Percentiles rank a stretch among this genome's conserved stretches.
These are phyloP conservation scores for Plebejus anna DNA, from an alignment of 2,888 invertebrate genomes.

Conservation along the genomic window DNA sequence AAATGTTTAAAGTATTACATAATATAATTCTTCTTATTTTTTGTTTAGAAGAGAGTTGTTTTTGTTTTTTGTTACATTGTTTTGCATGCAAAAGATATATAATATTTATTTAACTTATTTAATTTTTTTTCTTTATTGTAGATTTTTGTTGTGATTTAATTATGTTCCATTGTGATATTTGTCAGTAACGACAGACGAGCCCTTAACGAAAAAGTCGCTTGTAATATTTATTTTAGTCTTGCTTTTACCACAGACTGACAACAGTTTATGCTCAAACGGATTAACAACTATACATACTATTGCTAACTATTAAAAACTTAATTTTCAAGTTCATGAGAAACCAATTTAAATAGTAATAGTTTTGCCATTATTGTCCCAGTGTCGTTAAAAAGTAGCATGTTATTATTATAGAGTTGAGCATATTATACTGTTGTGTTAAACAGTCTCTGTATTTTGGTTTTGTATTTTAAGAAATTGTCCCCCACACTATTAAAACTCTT, in stretches of 20 bases:
- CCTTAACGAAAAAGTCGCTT: constrained; percentile 8
- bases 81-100: constrained; percentile 2
- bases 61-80: constrained; percentile 21
- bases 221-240: constrained; percentile 7
- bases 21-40: constrained; percentile 36
- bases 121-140: constrained; percentile 21
- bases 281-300: not conserved
- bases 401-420: not conserved
- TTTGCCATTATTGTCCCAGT: not conserved
- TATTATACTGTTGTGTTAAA: not conserved
- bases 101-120: constrained; percentile 22
- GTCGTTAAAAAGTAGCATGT: not conserved
- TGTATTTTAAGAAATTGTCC: not conserved
- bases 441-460: not conserved
- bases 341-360: not conserved
- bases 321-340: not conserved
- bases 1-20: constrained; percentile 31
- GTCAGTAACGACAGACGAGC: not conserved
- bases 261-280: not conserved
- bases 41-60: constrained; percentile 31
- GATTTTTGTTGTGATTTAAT: constrained; percentile 43
- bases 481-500: not conserved
- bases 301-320: not conserved
- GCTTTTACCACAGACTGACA: not conserved
- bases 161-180: constrained; percentile 41